Evolutionary conservation across 2,797 vertebrate genomes (phyloP).

Genomic region (Trachops cirrhosus): DNA sequence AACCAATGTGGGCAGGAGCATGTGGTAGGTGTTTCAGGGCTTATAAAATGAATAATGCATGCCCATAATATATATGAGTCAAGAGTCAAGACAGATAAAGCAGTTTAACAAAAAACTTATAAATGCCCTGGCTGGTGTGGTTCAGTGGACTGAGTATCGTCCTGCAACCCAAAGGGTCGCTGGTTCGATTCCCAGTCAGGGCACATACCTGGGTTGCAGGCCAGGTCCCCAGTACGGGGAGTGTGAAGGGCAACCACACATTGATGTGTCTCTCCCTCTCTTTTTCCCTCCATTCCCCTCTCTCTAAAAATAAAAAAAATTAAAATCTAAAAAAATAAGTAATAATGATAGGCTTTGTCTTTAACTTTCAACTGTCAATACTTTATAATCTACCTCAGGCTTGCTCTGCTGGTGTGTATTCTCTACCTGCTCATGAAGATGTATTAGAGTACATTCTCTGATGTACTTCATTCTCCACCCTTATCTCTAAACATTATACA

Average conservation of each 20-base stretch:
- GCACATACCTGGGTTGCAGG: no score
- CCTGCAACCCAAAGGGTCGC: no score
- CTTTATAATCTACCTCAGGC: neutral
- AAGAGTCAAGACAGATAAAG: conserved; percentile 51
- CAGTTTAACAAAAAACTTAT: neutral
- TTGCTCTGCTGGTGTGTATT: neutral
- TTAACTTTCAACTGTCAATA: neutral
- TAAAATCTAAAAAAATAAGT: neutral
- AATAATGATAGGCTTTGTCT: neutral
- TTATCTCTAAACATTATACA: neutral
- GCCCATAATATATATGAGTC: conserved; percentile 30
- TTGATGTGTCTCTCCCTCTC: no score
- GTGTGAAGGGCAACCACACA: no score
- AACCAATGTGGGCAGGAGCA: conserved; percentile 42
- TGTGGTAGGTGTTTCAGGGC: conserved; percentile 40
- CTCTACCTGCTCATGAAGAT: neutral
- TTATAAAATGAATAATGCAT: conserved; percentile 57
- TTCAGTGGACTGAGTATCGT: no score
- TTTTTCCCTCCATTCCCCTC: no score
- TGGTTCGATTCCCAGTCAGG: no score
- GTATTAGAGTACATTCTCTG: neutral
- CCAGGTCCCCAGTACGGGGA: no score
- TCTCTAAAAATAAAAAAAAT: no score
- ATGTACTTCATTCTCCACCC: neutral
- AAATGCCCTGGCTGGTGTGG: neutral